Conservation (phyloP, 2,113 vertebrate genomes). For the Chaetops frenatus region DNA sequence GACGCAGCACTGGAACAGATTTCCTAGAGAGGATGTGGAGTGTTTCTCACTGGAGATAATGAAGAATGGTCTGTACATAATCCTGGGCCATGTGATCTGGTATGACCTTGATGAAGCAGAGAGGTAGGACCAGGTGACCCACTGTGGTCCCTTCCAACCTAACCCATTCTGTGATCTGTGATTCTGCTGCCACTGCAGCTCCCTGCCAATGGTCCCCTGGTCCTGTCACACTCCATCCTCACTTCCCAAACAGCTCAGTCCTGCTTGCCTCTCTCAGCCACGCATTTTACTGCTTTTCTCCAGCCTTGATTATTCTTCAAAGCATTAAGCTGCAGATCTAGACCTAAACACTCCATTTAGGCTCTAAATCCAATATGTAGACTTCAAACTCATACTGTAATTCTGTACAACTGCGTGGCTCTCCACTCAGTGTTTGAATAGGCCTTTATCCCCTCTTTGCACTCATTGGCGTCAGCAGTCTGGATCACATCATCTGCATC, state of each 20-base stretch:
- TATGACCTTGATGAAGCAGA: neutral
- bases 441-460: neutral
- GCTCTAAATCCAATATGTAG: neutral
- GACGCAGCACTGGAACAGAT: accelerated
- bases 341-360: neutral
- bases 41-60: neutral
- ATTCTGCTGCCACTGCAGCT: neutral
- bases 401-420: accelerated
- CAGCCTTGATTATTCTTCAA: neutral
- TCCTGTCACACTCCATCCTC: accelerated
- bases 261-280: neutral
- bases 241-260: accelerated
- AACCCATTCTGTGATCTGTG: neutral
- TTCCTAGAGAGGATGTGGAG: neutral
- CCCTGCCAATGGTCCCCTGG: neutral
- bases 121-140: neutral
- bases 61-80: neutral
- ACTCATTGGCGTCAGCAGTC: accelerated
- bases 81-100: neutral
- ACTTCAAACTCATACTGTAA: neutral
- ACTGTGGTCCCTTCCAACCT: neutral
- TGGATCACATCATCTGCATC: accelerated
- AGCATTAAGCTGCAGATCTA: neutral
- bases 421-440: neutral
- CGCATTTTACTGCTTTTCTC: neutral